Evolutionary conservation across 1,140 invertebrate genomes (phyloP), one percentile per base, ranked within the genome.

Genomic region (Nomia melanderi): DNA sequence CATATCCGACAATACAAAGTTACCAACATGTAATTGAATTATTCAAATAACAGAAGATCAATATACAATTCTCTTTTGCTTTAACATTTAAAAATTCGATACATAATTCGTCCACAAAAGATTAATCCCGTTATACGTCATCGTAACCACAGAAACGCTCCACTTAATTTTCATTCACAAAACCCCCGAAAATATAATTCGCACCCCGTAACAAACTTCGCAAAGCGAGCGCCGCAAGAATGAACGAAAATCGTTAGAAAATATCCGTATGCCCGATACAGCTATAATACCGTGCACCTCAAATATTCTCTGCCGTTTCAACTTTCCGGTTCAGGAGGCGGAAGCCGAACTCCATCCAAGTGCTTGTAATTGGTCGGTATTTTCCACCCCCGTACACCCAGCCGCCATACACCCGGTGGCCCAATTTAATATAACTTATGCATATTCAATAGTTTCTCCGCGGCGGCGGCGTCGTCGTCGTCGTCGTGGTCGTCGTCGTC

Each of bases 391-490:
- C 74, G 41, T 57, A 82, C 80, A 71, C 75, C 66, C 77, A 57
- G 62, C 31, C 63, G 54, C 65, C 41, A 78, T 85, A 78, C 80
- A 88, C 80, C 82, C 81, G 87, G 78, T 87, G 82, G 85, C 79
- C 85, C 84, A 91, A 90, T 90, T 91, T 88, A 90, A 90, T 88
- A 90, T 88, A 87, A 88, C 87, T 89, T 88, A 91, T 91, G 90
- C 87, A 91, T 91, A 90, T 91, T 90, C 89, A 90, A 90, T 89
- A 88, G 86, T 82, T 85, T 72, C 69, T 57, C 69, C 54, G 41
- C 76, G 64, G 31, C 72, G 53, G 44, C 12, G 41, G 47, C 29
- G 69, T 44, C 69, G 66, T 41, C 65, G 66, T 33, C 39, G 27
- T 67, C 71, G 65, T 56, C 63, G 78, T 41, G n/a, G 69, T 44